A percentile compares a stretch with the other conserved stretches of the same genome.
phyloP scores from a whole-genome alignment of 2,113 vertebrate species.

The Thunnus maccoyii region DNA sequence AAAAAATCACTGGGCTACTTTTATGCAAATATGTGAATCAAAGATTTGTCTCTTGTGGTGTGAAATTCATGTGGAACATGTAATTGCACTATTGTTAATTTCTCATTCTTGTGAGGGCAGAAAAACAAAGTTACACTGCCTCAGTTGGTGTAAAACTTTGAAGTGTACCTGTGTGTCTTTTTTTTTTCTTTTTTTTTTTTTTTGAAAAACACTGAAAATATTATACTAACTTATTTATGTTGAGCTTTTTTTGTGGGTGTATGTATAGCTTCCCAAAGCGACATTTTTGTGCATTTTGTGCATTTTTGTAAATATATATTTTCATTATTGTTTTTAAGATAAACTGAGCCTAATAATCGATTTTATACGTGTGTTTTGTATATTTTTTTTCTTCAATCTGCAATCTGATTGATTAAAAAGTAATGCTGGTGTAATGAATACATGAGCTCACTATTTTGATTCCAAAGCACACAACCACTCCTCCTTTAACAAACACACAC shows the following conservation, averaged over 20 bases:
- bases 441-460: conserved; percentile 37
- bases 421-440: conserved; percentile 39
- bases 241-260: conserved; percentile 88
- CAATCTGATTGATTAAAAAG: conserved; percentile 62
- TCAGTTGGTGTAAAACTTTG: conserved; percentile 88
- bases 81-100: conserved; percentile 82
- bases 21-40: conserved; percentile 83
- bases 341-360: conserved; percentile 95
- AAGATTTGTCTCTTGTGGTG: conserved; percentile 72
- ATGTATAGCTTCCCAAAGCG: conserved; percentile 92
- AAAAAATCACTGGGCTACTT: conserved; percentile 73
- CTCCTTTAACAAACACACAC: conserved; percentile 43
- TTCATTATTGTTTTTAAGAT: conserved; percentile 86
- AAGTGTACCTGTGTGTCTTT: conserved; percentile 91
- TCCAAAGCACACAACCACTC: conserved; percentile 33
- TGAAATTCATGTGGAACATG: conserved; percentile 84
- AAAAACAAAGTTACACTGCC: conserved; percentile 85
- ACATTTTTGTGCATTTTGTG: conserved; percentile 88
- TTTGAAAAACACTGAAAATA: conserved; percentile 98
- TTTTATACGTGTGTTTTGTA: conserved; percentile 81
- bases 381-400: conserved; percentile 82
- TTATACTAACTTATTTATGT: conserved; percentile 99
- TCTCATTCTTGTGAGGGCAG: conserved; percentile 60
- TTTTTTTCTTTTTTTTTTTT: conserved; percentile 81
- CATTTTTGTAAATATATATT: conserved; percentile 91